These are phyloP conservation scores for Loxodonta africana DNA, from an alignment of 2,113 vertebrate species.

Conservation along the genomic window DNA sequence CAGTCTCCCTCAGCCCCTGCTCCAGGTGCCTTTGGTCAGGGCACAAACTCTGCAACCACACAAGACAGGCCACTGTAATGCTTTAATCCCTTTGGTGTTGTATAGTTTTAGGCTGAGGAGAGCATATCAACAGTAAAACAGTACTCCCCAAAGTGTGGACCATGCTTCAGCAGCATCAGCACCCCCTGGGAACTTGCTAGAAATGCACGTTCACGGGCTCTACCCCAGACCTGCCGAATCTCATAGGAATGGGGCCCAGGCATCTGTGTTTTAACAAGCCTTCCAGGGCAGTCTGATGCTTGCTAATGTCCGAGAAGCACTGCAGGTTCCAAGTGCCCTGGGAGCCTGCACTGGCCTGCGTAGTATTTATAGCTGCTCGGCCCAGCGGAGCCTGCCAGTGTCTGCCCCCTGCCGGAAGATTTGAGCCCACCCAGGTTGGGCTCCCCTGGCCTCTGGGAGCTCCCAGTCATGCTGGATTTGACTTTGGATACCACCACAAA, in stretches of 20 bases:
- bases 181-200: background rate
- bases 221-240: background rate
- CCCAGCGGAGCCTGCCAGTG: background rate
- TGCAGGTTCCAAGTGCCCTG: background rate
- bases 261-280: background rate
- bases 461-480: background rate
- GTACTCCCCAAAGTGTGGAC: background rate
- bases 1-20: background rate
- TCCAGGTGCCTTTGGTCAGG: background rate
- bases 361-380: background rate
- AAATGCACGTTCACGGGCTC: background rate
- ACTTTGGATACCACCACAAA: background rate
- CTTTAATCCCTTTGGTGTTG: background rate
- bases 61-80: background rate
- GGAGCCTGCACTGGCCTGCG: background rate
- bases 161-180: fast-evolving
- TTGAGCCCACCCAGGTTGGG: background rate
- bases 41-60: background rate
- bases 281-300: background rate
- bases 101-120: background rate
- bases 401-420: background rate
- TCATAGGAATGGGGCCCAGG: background rate
- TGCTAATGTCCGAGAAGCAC: background rate
- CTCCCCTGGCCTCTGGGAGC: background rate
- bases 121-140: background rate